These are phyloP conservation scores for Sebastes variabilis DNA, from an alignment of 2,797 vertebrate species.

Conservation along the genomic window DNA sequence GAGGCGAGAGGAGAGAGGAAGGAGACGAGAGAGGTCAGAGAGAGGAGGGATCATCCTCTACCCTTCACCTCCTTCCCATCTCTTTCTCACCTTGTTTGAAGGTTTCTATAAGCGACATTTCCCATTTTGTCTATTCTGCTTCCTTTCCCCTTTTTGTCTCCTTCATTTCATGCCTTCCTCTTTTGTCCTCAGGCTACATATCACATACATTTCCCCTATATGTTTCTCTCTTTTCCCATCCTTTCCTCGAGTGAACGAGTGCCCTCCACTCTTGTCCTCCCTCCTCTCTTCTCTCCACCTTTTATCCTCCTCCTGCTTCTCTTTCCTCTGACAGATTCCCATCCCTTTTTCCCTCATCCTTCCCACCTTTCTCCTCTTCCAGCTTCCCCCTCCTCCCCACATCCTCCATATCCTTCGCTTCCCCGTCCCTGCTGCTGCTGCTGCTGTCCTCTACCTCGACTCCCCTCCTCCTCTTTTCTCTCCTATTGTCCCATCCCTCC, in stretches of 20 bases:
- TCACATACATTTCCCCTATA: constrained; percentile 68
- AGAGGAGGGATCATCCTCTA: constrained; percentile 39
- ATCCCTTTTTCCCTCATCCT: constrained; percentile 4
- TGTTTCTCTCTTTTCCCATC: constrained; percentile 42
- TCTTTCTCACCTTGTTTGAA: constrained; percentile 50
- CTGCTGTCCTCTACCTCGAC: constrained; percentile 48
- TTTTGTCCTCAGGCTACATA: constrained; percentile 63
- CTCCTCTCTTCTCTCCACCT: constrained; percentile 23
- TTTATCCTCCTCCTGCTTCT: constrained; percentile 1
- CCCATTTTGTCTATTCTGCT: constrained; percentile 27
- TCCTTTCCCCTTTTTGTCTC: constrained; percentile 28
- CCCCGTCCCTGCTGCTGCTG: constrained; percentile 1
- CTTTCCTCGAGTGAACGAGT: constrained; percentile 32
- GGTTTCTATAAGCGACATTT: constrained; percentile 25
- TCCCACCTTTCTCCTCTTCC: background rate
- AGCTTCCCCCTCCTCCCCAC: background rate
- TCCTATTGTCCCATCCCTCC: constrained; percentile 44
- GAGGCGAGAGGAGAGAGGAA: background rate
- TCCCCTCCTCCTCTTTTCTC: constrained; percentile 19
- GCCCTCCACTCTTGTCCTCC: constrained; percentile 51
- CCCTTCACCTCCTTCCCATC: constrained; percentile 56
- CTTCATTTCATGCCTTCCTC: constrained; percentile 34
- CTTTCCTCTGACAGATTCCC: constrained; percentile 40
- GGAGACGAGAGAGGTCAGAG: constrained; percentile 29
- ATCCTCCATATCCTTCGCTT: background rate